Evolutionary conservation across 2,113 vertebrate genomes (phyloP), one percentile per base, ranked within the genome.

Genomic region (Proterorhinus semilunaris): DNA sequence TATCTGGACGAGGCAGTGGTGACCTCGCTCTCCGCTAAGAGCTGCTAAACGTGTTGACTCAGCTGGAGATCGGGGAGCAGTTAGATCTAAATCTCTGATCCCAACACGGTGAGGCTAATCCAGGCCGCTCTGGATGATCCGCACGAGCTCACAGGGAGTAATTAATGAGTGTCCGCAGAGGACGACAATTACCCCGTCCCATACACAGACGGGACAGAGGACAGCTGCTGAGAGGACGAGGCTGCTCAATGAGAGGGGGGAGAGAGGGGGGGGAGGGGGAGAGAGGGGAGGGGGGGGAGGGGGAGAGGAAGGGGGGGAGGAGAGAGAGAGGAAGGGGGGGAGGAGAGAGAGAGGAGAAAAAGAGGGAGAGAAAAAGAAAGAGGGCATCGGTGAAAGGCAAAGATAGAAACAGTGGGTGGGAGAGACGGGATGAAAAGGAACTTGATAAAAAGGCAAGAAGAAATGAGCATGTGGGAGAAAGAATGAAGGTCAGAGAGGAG

Each of bases 161-260:
- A 91, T 91, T 86, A 82, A 74, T 69, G 73, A 36, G 27, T 83
- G 66, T 77, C 83, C 45, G 63, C 68, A 66, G 82, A 78, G 68
- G 68, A 75, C 77, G 61, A 16, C 73, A 72, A 87, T 87, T 85
- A 88, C 72, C 71, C 10, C 70, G 78, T 27, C 55, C 68, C 54
- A 65, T 65, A 68, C 61, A 69, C 63, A 63, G 79, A 54, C 83
- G 65, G 68, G 85, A 87, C 83, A 81, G 58, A 49, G 73, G 76
- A 48, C 62, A 36, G 50, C 45, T 54, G 76, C 83, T 89, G 86
- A 88, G 89, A 84, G 87, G 88, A 21, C 62, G 81, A 70, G 76
- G 66, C 84, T 86, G 86, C 54, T 84, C 66, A 57, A 43, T 65
- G 74, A 78, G 81, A 89, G 75, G 62, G 70, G 71, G 12, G 15